Conservation (phyloP, 2,113 vertebrate species). For the Aegotheles bennettii region DNA sequence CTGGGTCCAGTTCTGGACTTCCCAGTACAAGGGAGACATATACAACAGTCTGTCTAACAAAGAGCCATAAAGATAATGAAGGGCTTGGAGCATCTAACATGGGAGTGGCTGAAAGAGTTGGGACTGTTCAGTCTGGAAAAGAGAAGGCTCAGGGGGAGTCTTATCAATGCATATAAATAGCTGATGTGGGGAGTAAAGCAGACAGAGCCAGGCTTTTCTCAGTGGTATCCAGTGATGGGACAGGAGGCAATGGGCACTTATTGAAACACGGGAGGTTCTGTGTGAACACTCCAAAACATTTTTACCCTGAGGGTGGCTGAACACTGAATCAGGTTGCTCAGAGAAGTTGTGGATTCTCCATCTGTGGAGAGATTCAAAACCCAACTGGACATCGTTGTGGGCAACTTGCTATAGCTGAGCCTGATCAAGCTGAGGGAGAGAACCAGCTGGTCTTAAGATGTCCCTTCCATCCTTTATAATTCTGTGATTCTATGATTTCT, state of each 20-base stretch:
- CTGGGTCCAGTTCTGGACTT: not conserved
- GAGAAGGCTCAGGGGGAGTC: not conserved
- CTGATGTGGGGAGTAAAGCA: no score
- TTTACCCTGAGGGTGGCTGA: not conserved
- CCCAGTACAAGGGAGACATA: not conserved
- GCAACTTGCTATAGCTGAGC: not conserved
- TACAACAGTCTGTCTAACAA: not conserved
- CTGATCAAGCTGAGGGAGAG: rapidly evolving
- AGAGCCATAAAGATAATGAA: not conserved
- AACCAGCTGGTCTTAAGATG: not conserved
- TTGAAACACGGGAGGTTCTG: not conserved
- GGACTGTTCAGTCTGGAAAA: no score
- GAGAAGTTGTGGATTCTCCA: not conserved
- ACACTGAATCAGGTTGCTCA: not conserved
- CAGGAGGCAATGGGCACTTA: no score
- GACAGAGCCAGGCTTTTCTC: no score
- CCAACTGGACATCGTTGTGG: no score
- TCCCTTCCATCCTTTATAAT: not conserved
- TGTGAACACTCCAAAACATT: not conserved
- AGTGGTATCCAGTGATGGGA: no score
- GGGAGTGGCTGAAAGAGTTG: no score
- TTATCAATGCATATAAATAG: not conserved
- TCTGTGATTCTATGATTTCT: not conserved
- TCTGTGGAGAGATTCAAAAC: not conserved
- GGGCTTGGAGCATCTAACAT: not conserved